A percentile compares a stretch with the other conserved stretches of the same genome.
These are phyloP conservation scores for Platycheirus rosarum DNA, from an alignment of 2,888 invertebrate genomes.

Conservation along the genomic window DNA sequence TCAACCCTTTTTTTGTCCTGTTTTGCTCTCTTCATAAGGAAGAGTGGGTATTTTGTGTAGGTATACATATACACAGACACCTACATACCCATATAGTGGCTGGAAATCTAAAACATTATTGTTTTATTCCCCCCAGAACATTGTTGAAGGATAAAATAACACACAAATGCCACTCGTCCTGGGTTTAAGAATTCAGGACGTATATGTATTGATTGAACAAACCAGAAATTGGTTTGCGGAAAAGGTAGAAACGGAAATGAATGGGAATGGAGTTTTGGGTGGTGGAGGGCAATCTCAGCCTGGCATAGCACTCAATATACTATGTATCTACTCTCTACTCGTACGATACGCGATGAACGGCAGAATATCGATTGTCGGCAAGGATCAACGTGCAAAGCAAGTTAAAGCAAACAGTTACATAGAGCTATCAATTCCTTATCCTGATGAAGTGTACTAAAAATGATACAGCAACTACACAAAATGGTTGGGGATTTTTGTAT, in stretches of 20 bases:
- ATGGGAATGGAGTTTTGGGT: not conserved
- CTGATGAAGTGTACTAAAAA: conserved; percentile 61
- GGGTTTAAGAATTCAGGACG: conserved; percentile 70
- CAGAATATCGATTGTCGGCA: conserved; percentile 65
- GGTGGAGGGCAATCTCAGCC: conserved; percentile 59
- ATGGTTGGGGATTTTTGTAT: conserved; percentile 33
- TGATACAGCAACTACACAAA: conserved; percentile 60
- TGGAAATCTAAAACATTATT: conserved; percentile 70
- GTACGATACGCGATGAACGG: conserved; percentile 49
- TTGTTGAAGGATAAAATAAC: conserved; percentile 71
- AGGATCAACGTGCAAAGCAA: conserved; percentile 58
- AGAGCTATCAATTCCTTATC: conserved; percentile 62
- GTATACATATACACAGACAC: no score
- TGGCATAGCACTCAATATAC: conserved; percentile 36
- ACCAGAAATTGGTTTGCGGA: conserved; percentile 65
- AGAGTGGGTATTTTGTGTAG: conserved; percentile 17
- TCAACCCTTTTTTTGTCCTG: conserved; percentile 26
- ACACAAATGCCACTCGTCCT: conserved; percentile 72
- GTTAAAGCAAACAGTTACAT: conserved; percentile 57
- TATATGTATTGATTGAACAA: conserved; percentile 73
- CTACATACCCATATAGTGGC: no score
- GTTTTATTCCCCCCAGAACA: conserved; percentile 63
- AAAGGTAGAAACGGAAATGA: conserved; percentile 12
- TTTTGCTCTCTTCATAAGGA: conserved; percentile 8
- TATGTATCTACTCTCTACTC: no score